These are phyloP conservation scores for Litoditis marina DNA, from an alignment of 2,888 invertebrate genomes.

Conservation along the genomic window DNA sequence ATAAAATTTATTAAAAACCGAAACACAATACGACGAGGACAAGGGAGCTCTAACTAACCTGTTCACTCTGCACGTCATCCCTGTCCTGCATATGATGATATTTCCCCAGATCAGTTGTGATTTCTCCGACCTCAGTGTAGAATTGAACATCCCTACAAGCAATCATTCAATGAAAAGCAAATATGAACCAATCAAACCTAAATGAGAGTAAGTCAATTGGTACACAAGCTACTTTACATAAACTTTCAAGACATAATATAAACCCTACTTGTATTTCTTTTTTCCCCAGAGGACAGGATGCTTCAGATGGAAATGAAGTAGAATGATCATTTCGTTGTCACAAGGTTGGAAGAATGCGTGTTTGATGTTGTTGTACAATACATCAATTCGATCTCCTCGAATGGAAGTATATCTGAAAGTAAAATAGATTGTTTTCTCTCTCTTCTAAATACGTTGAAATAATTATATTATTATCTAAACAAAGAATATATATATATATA, in stretches of 20 bases:
- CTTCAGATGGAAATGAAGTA: slow-evolving; percentile 95
- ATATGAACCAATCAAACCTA: too few relatives aligned
- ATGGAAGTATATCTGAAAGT: slow-evolving; percentile 86
- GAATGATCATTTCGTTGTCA: slow-evolving; percentile 98
- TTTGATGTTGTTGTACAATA: slow-evolving; percentile 97
- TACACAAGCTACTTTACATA: neutral
- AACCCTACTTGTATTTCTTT: slow-evolving; percentile 76
- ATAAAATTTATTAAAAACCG: too few relatives aligned
- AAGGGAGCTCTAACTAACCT: slow-evolving; percentile 66
- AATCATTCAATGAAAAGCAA: too few relatives aligned
- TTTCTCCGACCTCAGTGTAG: slow-evolving; percentile 99
- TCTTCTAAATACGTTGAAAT: too few relatives aligned
- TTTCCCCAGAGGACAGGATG: slow-evolving; percentile 99
- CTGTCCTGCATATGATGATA: slow-evolving; percentile 99
- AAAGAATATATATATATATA: slow-evolving; percentile 1
- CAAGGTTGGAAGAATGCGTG: slow-evolving; percentile 89
- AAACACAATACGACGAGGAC: neutral
- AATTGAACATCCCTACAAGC: slow-evolving; percentile 72
- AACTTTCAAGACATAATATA: too few relatives aligned
- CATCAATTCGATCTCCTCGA: slow-evolving; percentile 98
- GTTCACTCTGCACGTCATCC: slow-evolving; percentile 96
- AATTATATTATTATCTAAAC: slow-evolving; percentile 75
- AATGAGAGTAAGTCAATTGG: too few relatives aligned
- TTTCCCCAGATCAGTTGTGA: slow-evolving; percentile 97
- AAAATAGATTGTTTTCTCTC: too few relatives aligned